Base-by-base conservation (phyloP, 2,113 vertebrate species). In the Mirza zaza region DNA sequence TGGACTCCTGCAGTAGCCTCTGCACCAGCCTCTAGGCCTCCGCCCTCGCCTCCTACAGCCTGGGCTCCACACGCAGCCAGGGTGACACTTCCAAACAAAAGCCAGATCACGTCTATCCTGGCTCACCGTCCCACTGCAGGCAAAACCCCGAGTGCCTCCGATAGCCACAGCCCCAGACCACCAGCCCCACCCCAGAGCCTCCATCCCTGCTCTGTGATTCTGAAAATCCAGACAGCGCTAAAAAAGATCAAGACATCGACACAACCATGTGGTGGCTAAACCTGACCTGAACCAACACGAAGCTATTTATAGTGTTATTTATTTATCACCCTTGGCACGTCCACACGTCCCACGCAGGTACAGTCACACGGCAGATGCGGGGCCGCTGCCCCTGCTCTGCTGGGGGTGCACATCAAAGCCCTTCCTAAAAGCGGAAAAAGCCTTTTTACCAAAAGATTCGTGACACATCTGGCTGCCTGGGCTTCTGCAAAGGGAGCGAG, bases 201-300 rank as follows among this genome's bases (percentile, higher is more conserved):
- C 27, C 36, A 39, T 15, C 39, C 75, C 77, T 45, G 57, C 45
- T 79, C 27, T 57, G 14, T 27, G 55, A 42, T 81, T 86, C 85
- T 23, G 52, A 92, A 92, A 84, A 68, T 21, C 57, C 57, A 71
- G 50, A 83, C 75, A 73, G 77, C 48, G 14, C 59, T 81, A 55
- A 59, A 34, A 32, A 13, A 73, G 39, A 11, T 8, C 8, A 0
- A 50, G 81, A 86, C 45, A 63, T 34, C 8, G 11, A 14, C 55
- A 42, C 42, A 70, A 83, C 39, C 42, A 27, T 27, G 29, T 67
- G 63, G 32, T 65, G 42, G 34, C 70, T 76, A 91, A 96, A 67
- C 34, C 70, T 45, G n/a, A 34, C 57, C 57, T 20, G 25, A 76
- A 48, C 3, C 15, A 52, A 48, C 57, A 39, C 0, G 11, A 94